These are phyloP conservation scores for Platycercus adscitus DNA, from an alignment of 2,113 vertebrate genomes.

Conservation along the genomic window DNA sequence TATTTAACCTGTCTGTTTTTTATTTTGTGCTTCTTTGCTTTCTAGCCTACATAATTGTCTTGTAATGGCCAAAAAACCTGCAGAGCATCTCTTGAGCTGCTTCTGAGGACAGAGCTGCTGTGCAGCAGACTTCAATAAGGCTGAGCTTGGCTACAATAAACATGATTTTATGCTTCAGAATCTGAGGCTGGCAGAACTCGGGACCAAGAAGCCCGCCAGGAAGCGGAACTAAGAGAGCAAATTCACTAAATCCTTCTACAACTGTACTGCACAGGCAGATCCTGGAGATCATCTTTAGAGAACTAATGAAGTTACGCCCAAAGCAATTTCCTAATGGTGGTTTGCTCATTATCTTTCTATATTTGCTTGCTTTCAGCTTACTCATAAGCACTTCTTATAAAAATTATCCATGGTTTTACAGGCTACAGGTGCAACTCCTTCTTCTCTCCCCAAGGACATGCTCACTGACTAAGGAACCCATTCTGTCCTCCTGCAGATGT, in stretches of 20 bases:
- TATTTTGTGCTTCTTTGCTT: background rate
- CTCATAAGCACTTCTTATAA: background rate
- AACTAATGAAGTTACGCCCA: background rate
- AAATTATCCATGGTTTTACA: background rate
- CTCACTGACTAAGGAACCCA: background rate
- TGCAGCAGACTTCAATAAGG: background rate
- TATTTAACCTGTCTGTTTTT: background rate
- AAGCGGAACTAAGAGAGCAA: background rate
- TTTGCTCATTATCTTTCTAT: background rate
- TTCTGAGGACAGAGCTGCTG: background rate
- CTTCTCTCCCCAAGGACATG: background rate
- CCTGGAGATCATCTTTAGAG: background rate
- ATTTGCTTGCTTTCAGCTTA: background rate
- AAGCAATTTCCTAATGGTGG: background rate
- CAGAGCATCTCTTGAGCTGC: background rate
- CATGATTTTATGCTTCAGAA: background rate
- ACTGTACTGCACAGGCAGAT: background rate
- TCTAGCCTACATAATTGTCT: background rate
- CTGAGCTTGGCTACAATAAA: background rate
- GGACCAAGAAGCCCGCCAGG: background rate
- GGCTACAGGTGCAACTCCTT: background rate
- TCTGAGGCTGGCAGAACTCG: background rate
- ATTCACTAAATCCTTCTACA: background rate
- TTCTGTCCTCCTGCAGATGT: accelerated
- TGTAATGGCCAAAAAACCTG: background rate